Percentiles rank a stretch among this genome's conserved stretches.
phyloP scores from a whole-genome alignment of 1,140 invertebrate species.

The Neoseiulus cucumeris region DNA sequence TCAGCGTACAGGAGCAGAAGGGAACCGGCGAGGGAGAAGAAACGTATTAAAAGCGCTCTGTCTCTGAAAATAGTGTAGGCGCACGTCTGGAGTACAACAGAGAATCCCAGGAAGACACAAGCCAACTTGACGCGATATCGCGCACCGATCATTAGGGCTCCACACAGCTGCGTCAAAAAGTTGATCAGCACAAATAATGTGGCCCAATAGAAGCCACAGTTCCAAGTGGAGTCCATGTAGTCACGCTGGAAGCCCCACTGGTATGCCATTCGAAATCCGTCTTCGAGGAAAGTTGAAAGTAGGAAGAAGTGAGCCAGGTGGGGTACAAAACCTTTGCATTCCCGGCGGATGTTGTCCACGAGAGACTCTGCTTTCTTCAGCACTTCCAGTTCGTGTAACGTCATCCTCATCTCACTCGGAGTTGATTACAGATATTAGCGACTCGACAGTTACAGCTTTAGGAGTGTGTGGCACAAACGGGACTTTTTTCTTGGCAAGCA shows the following conservation, averaged over 20 bases:
- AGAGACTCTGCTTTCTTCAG: constrained; percentile 74
- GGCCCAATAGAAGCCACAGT: constrained; percentile 75
- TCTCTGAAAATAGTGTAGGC: constrained; percentile 98
- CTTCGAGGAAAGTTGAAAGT: constrained; percentile 98
- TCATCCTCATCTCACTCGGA: no score
- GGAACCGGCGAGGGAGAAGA: constrained; percentile 77
- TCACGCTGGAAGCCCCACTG: constrained; percentile 96
- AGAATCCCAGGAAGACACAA: constrained; percentile 81
- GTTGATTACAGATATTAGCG: no score
- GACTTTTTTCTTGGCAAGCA: no score
- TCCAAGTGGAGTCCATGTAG: constrained; percentile 95
- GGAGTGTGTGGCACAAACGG: no score
- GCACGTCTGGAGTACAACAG: constrained; percentile 82
- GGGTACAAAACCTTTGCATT: constrained; percentile 79
- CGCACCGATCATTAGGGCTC: constrained; percentile 81
- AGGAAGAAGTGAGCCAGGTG: constrained; percentile 85
- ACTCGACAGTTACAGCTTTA: no score
- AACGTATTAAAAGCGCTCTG: constrained; percentile 63
- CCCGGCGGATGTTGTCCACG: constrained; percentile 79
- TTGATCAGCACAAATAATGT: constrained; percentile 83
- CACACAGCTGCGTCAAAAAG: constrained; percentile 79
- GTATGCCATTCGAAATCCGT: constrained; percentile 95
- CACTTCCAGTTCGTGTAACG: constrained; percentile 63
- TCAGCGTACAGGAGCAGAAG: constrained; percentile 84
- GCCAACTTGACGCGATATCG: constrained; percentile 82